Base-by-base conservation (phyloP, 2,113 vertebrate genomes). In the Scalopus aquaticus region DNA sequence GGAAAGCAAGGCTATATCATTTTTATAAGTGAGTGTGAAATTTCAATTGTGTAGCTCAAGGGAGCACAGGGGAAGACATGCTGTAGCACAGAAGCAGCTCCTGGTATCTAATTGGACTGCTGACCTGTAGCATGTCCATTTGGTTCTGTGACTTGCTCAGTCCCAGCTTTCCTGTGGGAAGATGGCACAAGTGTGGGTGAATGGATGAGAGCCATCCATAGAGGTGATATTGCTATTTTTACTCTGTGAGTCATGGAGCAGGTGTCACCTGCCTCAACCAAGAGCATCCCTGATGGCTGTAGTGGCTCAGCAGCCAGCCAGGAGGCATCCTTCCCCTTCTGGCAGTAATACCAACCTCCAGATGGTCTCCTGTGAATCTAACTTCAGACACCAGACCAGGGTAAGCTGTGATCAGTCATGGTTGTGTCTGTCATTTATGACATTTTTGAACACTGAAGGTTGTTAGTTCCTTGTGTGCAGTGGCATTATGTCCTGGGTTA, bases 141-240 rank as follows among this genome's bases (percentile, higher is more conserved):
- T n/a, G 46, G 22, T 9, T 64, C 58, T 73, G 16, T 22, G 67
- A 56, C 77, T 90, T 30, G 0, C 62, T 60, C 67, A 69, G 76
- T 26, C 22, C 56, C 54, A 46, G 35, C 10, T 80, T 64, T 79
- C 83, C 82, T 32, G 26, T 80, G 37, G 37, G 39, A 35, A 58
- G 49, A 26, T n/a, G 37, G 79, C 39, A 69, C 54, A 88, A 32
- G 69, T 69, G 19, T 42, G 1, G 44, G 46, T 65, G 62, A 78
- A 73, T 84, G 73, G 90, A 91, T 67, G 67, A 91, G 77, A 79
- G 44, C 78, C 88, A 44, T 12, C 13, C 5, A 6, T 35, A 81
- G 49, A 83, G 28, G 62, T 44, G 37, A 74, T 42, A 56, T 15
- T 85, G 80, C 84, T 97, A 85, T 78, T 95, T 95, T 96, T 78